phyloP scores from a whole-genome alignment of 2,888 invertebrate genomes.

The Hedychridium roseum region DNA sequence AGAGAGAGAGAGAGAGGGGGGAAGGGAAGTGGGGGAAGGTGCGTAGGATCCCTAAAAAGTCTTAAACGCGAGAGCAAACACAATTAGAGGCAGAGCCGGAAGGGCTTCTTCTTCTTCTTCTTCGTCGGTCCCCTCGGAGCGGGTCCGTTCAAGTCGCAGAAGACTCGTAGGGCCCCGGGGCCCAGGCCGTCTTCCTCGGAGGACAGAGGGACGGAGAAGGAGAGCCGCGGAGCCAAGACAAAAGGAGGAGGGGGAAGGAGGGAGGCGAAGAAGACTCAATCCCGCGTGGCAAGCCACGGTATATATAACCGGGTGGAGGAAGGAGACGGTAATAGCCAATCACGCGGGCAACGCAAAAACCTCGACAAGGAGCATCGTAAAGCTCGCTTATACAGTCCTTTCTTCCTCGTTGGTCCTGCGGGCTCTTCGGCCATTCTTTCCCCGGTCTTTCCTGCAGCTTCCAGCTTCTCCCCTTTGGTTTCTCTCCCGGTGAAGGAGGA shows the following conservation, averaged over 20 bases:
- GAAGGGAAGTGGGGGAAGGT: constrained; percentile 5
- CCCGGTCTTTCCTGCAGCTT: constrained; percentile 5
- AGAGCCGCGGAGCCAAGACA: too few species aligned
- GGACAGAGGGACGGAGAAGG: constrained; percentile 26
- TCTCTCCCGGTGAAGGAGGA: constrained; percentile 1
- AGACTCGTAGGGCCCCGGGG: too few species aligned
- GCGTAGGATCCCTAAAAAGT: constrained; percentile 34
- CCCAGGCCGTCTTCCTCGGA: constrained; percentile 11
- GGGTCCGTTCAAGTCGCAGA: too few species aligned
- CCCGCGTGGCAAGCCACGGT: constrained; percentile 46
- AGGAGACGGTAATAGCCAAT: constrained; percentile 62
- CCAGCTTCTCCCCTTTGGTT: constrained; percentile 12
- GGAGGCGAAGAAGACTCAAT: constrained; percentile 53
- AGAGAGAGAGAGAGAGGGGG: neutral
- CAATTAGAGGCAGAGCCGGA: constrained; percentile 50
- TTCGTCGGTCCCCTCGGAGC: constrained; percentile 2
- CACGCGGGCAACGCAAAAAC: constrained; percentile 59
- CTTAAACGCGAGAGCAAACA: constrained; percentile 51
- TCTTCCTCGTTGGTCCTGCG: neutral
- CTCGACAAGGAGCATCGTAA: constrained; percentile 52
- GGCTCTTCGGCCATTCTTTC: constrained; percentile 3
- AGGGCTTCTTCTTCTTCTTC: constrained; percentile 30
- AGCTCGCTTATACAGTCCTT: constrained; percentile 46
- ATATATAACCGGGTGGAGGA: constrained; percentile 45
- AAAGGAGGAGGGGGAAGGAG: constrained; percentile 27